Percentiles rank a stretch among this genome's conserved stretches.
Conservation (phyloP, 1,140 invertebrate genomes). For the Arion vulgaris region DNA sequence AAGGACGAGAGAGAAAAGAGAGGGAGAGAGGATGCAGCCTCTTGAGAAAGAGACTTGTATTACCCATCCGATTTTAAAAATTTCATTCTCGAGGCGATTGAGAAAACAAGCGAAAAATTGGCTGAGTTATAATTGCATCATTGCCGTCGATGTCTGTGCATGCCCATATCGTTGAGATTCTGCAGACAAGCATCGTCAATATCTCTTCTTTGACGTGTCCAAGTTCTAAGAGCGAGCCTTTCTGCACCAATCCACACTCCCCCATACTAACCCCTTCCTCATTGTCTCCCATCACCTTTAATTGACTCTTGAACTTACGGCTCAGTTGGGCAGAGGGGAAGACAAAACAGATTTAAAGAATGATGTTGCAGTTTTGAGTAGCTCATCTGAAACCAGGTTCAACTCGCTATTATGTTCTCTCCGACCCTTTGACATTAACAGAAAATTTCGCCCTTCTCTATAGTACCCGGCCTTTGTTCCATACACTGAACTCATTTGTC, state of each 20-base stretch:
- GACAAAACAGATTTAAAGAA: conserved; percentile 12
- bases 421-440: not conserved
- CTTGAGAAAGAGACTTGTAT: not conserved
- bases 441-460: conserved; percentile 10
- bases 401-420: not conserved
- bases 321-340: not conserved
- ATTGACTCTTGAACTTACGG: conserved; percentile 30
- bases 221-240: not conserved
- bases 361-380: not conserved
- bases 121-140: conserved; percentile 11
- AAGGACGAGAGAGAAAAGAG: no score
- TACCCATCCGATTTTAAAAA: not conserved
- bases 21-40: not conserved
- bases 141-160: not conserved
- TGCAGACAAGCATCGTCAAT: conserved; percentile 4
- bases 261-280: no score
- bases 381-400: not conserved
- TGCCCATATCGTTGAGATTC: not conserved
- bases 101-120: conserved; percentile 10
- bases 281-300: conserved; percentile 22
- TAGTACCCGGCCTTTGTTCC: no score
- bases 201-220: conserved; percentile 15
- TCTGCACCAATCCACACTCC: not conserved
- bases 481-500: no score
- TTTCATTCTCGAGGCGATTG: not conserved